Evolutionary conservation across 2,113 vertebrate genomes (phyloP), one percentile per base, ranked within the genome.

Genomic region (Gopherus evgoodei): DNA sequence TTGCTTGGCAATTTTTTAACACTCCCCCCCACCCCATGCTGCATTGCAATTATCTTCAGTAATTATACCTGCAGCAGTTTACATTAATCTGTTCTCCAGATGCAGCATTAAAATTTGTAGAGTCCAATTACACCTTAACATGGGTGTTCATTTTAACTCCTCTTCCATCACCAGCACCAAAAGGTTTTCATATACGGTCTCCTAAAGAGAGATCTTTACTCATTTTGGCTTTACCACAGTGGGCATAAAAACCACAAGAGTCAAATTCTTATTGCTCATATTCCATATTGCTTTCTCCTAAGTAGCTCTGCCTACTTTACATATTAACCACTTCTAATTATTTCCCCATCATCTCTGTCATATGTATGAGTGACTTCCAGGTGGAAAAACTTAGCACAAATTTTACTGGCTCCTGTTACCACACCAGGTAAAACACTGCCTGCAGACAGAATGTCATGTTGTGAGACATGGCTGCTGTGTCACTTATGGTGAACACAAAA

Each of bases 21-120:
- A 94, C 94, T 42, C 42, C 93, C 54, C 50, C 87, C 83, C 90
- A 95, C 96, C 92, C 97, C 93, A 91, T 19, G 54, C 90, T 94
- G 89, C 90, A 94, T 95, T 97, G 97, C 95, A 98, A 98, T 98
- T 98, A 97, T 96, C 93, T 98, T 94, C 96, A 87, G 94, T 98
- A 98, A 98, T 98, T 98, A 98, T 91, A 98, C 98, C 97, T 98
- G 98, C 97, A 97, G 95, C 76, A 94, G 96, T 95, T 98, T 96
- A 90, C 85, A 93, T 98, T 98, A 97, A 96, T 97, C 88, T 95
- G 6, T 87, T 98, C 94, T 95, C 93, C 96, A 97, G 97, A 98
- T 98, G 97, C 82, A 95, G 84, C 92, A 94, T 89, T 94, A 94
- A 96, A 97, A 97, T 94, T 94, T 97, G 92, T 93, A 90, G 97